A percentile compares a stretch with the other conserved stretches of the same genome.
These are phyloP conservation scores for Neodontobutis hainanensis DNA, from an alignment of 2,113 vertebrate genomes.

Conservation along the genomic window DNA sequence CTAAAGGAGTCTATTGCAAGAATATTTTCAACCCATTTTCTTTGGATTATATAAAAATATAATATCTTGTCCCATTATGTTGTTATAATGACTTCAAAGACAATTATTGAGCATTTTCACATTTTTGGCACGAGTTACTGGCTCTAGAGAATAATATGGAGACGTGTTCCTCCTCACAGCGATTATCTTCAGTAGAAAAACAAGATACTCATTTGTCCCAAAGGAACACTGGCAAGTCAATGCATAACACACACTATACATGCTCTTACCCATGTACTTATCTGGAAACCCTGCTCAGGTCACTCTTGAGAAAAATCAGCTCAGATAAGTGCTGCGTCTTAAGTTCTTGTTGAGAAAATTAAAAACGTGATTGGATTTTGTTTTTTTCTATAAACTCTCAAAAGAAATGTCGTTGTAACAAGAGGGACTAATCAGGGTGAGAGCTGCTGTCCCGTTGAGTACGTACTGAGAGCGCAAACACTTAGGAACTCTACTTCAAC, in stretches of 20 bases:
- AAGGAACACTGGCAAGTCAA: neutral
- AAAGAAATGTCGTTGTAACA: slow-evolving; percentile 1
- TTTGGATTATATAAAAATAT: neutral
- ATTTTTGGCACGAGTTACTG: neutral
- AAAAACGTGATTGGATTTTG: slow-evolving; percentile 22
- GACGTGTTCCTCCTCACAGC: neutral
- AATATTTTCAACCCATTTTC: neutral
- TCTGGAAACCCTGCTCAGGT: neutral
- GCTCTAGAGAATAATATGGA: neutral
- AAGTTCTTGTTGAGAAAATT: slow-evolving; percentile 27
- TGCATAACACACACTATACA: neutral
- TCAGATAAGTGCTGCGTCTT: neutral
- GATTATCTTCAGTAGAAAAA: neutral
- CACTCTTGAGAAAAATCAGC: neutral
- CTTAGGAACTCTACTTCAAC: slow-evolving; percentile 4
- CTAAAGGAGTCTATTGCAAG: neutral
- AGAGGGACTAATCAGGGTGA: slow-evolving; percentile 16
- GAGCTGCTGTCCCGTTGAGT: slow-evolving; percentile 10
- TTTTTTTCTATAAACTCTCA: neutral
- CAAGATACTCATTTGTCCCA: neutral
- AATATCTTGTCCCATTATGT: neutral
- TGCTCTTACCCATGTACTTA: neutral
- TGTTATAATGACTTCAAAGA: neutral
- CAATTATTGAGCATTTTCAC: neutral
- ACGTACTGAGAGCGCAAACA: neutral